Percentiles rank a stretch among this genome's conserved stretches.
Evolutionary conservation across 2,113 vertebrate genomes (phyloP).

Genomic region (Carassius auratus): DNA sequence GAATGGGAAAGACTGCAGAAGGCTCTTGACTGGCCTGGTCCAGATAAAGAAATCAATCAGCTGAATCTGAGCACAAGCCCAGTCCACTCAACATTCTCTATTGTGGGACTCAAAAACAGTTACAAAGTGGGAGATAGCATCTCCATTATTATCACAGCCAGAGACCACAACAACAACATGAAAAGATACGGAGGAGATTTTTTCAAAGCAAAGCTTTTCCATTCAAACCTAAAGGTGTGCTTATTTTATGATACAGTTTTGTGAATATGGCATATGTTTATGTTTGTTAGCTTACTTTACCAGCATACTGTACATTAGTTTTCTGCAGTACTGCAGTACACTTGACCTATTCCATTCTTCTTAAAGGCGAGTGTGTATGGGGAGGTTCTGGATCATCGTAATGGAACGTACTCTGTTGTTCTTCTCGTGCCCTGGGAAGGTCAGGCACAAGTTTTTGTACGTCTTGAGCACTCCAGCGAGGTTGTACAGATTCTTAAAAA

Average conservation of each 20-base stretch:
- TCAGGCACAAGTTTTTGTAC: too few species aligned
- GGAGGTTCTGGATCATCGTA: conserved; percentile 27
- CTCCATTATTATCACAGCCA: neutral
- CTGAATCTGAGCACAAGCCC: conserved; percentile 6
- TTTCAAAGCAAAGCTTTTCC: neutral
- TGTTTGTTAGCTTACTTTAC: too few species aligned
- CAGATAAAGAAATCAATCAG: neutral
- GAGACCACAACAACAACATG: neutral
- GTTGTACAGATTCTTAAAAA: too few species aligned
- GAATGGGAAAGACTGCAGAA: conserved; percentile 1
- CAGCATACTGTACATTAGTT: neutral
- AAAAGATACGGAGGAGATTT: neutral
- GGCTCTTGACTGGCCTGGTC: neutral
- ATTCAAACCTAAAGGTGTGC: neutral
- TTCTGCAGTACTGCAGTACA: neutral
- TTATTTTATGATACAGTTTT: neutral
- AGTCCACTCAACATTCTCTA: conserved; percentile 14
- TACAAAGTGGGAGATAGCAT: neutral
- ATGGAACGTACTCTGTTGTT: neutral
- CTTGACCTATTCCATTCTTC: neutral
- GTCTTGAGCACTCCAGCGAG: too few species aligned
- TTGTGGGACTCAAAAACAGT: neutral
- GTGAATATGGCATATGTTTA: neutral
- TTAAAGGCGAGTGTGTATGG: conserved; percentile 22
- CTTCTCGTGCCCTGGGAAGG: too few species aligned